Base-by-base conservation (phyloP, 2,113 vertebrate genomes). In the Gopherus evgoodei region DNA sequence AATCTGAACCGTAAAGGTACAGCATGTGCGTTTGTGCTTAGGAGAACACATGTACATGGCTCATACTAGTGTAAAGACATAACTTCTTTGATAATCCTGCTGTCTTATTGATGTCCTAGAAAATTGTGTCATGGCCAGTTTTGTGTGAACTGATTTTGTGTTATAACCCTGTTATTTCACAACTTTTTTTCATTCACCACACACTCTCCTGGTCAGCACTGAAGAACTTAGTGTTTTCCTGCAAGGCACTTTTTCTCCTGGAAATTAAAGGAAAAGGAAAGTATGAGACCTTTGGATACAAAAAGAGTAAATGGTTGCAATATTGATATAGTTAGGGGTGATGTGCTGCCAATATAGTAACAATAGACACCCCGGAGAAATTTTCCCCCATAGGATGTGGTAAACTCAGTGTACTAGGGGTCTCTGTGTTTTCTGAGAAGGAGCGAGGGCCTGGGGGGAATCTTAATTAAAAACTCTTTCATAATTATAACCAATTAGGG, bases 41-140 rank as follows among this genome's bases (percentile, higher is more conserved):
- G 13, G 52, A 89, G 81, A 7, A 3, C 13, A 0, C 10, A 81
- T 0, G 0, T 44, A 44, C 11, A 9, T 0, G n/a, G 22, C 11
- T 83, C 42, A 29, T 6, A 27, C 6, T 44, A 78, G 49, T 65
- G 53, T 1, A 5, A 22, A 62, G 21, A 81, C 21, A 11, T 88
- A 54, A 54, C n/a, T 21, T 50, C 84, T 47, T 62, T 81, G 25
- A 31, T 38, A 0, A 5, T 83, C 52, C 17, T 79, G 1, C 27
- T 17, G 52, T 42, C 27, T 27, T 75, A 11, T 6, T 3, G 5
- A 6, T 59, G 8, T 19, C 89, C 50, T 83, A n/a, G 8, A 14
- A 16, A 47, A 4, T 38, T 13, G 27, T 29, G 5, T 11, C 7
- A 22, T 17, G 31, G 38, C 25, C 16, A 59, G n/a, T n/a, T n/a